These are phyloP conservation scores for Denticeps clupeoides DNA, from an alignment of 2,797 vertebrate species.

Conservation along the genomic window DNA sequence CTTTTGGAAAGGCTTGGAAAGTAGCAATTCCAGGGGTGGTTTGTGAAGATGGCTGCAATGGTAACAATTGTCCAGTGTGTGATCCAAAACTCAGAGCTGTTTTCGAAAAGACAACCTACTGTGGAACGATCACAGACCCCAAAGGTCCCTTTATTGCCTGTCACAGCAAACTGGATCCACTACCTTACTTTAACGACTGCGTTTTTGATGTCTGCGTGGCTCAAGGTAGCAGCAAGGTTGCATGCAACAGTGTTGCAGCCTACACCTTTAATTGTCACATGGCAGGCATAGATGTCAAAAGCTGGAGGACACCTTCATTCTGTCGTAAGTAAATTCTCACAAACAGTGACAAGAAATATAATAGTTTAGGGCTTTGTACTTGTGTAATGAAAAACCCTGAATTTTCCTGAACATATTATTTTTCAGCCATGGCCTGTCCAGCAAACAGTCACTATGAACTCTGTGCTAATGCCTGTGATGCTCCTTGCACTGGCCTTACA, in stretches of 20 bases:
- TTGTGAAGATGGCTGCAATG: conserved; percentile 44
- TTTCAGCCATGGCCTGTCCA: conserved; percentile 59
- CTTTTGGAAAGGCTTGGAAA: conserved; percentile 46
- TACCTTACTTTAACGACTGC: conserved; percentile 51
- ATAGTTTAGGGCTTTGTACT: too few relatives aligned
- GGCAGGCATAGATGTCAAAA: conserved; percentile 38
- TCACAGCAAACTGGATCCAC: conserved; percentile 40
- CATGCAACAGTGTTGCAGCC: conserved; percentile 50
- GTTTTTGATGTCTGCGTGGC: conserved; percentile 48
- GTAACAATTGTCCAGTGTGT: conserved; percentile 43
- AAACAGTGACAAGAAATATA: too few relatives aligned
- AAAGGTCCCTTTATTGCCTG: conserved; percentile 49
- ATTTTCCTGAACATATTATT: conserved; percentile 3
- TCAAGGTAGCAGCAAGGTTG: conserved; percentile 36
- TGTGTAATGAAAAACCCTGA: too few relatives aligned
- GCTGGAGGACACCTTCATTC: conserved; percentile 55
- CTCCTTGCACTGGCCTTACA: conserved; percentile 53
- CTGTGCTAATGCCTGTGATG: conserved; percentile 54
- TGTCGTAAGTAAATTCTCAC: conserved; percentile 47
- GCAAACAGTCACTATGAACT: conserved; percentile 64
- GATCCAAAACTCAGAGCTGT: conserved; percentile 24
- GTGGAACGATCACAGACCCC: conserved; percentile 43
- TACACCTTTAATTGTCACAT: conserved; percentile 49
- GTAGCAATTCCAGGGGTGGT: conserved; percentile 33
- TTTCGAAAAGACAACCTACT: conserved; percentile 41